phyloP scores from a whole-genome alignment of 2,888 invertebrate genomes.

The Mythimna pallens region DNA sequence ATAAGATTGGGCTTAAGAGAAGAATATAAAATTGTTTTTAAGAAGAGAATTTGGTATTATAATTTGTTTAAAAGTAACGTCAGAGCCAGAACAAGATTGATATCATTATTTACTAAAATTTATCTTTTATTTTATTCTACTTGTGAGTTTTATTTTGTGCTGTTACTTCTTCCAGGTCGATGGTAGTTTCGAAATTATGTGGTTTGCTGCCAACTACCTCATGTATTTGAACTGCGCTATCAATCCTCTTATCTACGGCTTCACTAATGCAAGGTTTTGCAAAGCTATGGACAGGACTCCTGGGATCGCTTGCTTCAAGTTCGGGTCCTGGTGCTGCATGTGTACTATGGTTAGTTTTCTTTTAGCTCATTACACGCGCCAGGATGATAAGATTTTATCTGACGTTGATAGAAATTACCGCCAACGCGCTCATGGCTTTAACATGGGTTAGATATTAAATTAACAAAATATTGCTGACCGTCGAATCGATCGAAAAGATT shows the following conservation, averaged over 20 bases:
- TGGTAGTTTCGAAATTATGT: conserved; percentile 90
- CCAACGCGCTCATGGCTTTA: background rate
- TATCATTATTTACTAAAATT: background rate
- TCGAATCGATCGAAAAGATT: background rate
- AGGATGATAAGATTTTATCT: background rate
- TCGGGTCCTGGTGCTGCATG: conserved; percentile 85
- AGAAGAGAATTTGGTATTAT: no score
- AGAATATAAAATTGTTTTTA: no score
- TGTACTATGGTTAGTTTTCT: conserved; percentile 74
- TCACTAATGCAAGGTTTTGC: conserved; percentile 93
- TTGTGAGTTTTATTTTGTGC: background rate
- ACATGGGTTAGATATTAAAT: conserved; percentile 12
- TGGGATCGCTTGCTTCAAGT: conserved; percentile 85
- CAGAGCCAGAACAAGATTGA: background rate
- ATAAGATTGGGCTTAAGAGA: no score
- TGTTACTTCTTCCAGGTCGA: conserved; percentile 81
- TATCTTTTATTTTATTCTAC: background rate
- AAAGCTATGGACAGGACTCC: conserved; percentile 92
- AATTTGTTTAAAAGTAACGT: no score
- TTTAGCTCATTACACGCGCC: background rate
- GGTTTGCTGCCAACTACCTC: conserved; percentile 93
- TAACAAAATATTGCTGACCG: background rate
- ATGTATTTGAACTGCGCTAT: conserved; percentile 94
- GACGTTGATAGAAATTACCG: conserved; percentile 11
- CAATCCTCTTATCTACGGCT: conserved; percentile 95